Evolutionary conservation across 35 echinoderm and acorn worm species (phyloP).

Genomic region (Lytechinus variegatus): DNA sequence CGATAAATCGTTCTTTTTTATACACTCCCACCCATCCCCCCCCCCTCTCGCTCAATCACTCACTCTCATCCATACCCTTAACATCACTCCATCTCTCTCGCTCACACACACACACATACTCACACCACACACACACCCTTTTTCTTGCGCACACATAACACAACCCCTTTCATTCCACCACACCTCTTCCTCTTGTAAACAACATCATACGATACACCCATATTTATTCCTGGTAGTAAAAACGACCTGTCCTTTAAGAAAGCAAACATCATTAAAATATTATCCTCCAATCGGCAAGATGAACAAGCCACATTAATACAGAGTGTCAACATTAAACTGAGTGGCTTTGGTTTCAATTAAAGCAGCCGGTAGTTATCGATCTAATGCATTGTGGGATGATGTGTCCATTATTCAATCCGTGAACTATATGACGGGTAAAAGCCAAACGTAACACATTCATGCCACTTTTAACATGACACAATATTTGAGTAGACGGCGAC

Average conservation of each 20-base stretch:
- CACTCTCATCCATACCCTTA: too few relatives aligned
- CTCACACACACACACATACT: background rate
- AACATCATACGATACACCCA: too few relatives aligned
- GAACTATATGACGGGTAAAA: background rate
- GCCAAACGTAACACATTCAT: background rate
- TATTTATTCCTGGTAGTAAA: background rate
- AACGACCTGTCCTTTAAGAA: background rate
- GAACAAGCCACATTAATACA: background rate
- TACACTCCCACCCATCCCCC: too few relatives aligned
- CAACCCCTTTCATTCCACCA: background rate
- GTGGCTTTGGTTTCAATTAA: background rate
- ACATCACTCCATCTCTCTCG: background rate
- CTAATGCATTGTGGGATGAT: background rate
- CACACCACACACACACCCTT: background rate
- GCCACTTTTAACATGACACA: background rate
- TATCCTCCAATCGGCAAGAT: background rate
- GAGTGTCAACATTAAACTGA: background rate
- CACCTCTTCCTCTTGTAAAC: background rate
- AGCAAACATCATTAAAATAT: background rate
- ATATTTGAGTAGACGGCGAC: background rate
- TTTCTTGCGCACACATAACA: background rate
- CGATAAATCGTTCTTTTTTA: too few relatives aligned
- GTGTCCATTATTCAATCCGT: background rate
- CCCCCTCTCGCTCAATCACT: too few relatives aligned
- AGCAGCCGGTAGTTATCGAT: background rate